Percentiles rank a stretch among this genome's conserved stretches.
Conservation (phyloP, 1,140 invertebrate species). For the Procambarus virginalis region DNA sequence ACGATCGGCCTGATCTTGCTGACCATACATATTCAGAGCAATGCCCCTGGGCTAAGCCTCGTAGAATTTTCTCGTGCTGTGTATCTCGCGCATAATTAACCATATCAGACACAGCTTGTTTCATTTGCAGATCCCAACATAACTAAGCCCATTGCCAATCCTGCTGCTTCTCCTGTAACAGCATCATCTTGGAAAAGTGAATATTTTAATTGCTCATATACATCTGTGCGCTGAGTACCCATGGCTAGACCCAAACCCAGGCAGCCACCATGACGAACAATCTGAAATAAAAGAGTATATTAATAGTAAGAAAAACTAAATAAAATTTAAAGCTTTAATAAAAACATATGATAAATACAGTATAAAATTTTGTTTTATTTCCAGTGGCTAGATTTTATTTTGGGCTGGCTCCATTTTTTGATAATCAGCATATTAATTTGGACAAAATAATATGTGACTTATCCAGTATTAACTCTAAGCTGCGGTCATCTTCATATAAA, state of each 20-base stretch:
- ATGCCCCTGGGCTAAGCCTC: slow-evolving; percentile 82
- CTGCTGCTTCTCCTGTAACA: slow-evolving; percentile 97
- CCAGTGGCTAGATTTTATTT: too few species aligned
- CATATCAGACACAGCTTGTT: slow-evolving; percentile 95
- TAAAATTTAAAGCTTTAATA: too few species aligned
- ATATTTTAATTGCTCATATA: slow-evolving; percentile 97
- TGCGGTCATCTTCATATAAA: too few species aligned
- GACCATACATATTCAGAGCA: slow-evolving; percentile 96
- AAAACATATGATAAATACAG: too few species aligned
- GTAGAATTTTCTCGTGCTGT: slow-evolving; percentile 98
- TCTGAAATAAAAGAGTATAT: slow-evolving; percentile 74
- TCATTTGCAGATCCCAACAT: slow-evolving; percentile 95
- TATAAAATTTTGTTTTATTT: too few species aligned
- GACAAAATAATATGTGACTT: too few species aligned
- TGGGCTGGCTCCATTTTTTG: too few species aligned
- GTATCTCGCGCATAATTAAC: slow-evolving; percentile 92
- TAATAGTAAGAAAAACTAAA: too few species aligned
- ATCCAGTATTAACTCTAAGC: too few species aligned
- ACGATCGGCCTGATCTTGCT: slow-evolving; percentile 95
- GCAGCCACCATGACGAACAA: slow-evolving; percentile 96
- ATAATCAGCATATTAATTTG: too few species aligned
- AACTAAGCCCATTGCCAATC: slow-evolving; percentile 98
- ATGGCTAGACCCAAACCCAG: slow-evolving; percentile 97
- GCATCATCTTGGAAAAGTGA: slow-evolving; percentile 99
- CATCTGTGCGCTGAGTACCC: slow-evolving; percentile 94